A percentile compares a stretch with the other conserved stretches of the same genome.
phyloP scores from a whole-genome alignment of 1,140 invertebrate species.

The Papilio dardanus region DNA sequence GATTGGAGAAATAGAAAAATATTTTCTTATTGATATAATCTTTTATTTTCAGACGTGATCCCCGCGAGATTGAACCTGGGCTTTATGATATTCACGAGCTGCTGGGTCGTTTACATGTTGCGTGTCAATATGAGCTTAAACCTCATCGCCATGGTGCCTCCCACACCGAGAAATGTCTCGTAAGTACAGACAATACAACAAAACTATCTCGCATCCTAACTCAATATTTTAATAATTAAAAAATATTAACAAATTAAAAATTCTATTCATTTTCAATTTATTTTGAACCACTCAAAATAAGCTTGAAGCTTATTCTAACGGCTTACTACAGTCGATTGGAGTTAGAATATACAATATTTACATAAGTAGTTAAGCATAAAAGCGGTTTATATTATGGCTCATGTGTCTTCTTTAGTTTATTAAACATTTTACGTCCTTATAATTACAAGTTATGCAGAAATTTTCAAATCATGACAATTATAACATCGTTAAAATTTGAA shows the following conservation, averaged over 20 bases:
- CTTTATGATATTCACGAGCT: slow-evolving; percentile 88
- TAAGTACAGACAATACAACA: slow-evolving; percentile 44
- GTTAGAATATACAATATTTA: too few relatives aligned
- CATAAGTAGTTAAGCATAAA: neutral
- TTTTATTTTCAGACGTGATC: slow-evolving; percentile 59
- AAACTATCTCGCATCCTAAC: neutral
- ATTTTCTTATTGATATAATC: too few relatives aligned
- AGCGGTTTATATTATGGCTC: neutral
- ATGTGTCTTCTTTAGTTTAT: neutral
- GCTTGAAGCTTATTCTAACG: too few relatives aligned
- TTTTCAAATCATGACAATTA: neutral
- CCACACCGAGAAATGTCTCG: slow-evolving; percentile 61
- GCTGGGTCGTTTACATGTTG: slow-evolving; percentile 88
- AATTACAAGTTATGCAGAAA: neutral
- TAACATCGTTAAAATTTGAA: slow-evolving; percentile 8
- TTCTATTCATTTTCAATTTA: too few relatives aligned
- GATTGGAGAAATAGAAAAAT: too few relatives aligned
- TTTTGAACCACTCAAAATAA: too few relatives aligned
- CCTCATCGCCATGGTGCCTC: slow-evolving; percentile 88
- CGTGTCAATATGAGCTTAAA: slow-evolving; percentile 89
- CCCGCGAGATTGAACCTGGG: slow-evolving; percentile 84
- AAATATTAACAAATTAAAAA: slow-evolving; percentile 21
- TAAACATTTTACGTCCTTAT: neutral
- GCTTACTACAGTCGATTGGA: too few relatives aligned
- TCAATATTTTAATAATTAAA: slow-evolving; percentile 14